These are phyloP conservation scores for Hydra vulgaris DNA, from an alignment of 30 jellyfish, hydroid and myxozoan genomes.

Conservation along the genomic window DNA sequence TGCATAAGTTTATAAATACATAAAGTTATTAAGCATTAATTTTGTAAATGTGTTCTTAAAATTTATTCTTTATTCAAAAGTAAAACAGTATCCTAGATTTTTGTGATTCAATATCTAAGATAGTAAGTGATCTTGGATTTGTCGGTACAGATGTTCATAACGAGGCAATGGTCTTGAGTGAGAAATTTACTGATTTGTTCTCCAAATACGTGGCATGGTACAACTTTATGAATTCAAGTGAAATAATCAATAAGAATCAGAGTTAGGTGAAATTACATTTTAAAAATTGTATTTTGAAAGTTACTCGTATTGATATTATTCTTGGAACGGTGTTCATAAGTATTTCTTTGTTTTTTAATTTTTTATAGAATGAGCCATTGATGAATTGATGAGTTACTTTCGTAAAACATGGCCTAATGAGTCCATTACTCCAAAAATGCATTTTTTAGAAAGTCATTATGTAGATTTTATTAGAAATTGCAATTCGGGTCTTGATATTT, in stretches of 20 bases:
- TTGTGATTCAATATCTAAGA: background rate
- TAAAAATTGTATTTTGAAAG: background rate
- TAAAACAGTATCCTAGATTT: background rate
- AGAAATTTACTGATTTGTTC: background rate
- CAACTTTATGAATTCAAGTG: constrained; percentile 1
- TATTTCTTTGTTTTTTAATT: too few relatives aligned
- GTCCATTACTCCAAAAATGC: too few relatives aligned
- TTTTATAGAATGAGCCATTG: too few relatives aligned
- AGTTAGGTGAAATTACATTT: background rate
- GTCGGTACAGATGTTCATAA: constrained; percentile 3
- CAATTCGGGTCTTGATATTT: too few relatives aligned
- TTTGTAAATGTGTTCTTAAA: background rate
- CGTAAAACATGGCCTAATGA: too few relatives aligned
- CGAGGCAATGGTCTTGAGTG: background rate
- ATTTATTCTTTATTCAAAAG: background rate
- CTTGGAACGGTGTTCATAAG: too few relatives aligned
- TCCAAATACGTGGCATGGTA: background rate
- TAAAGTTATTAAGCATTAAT: background rate
- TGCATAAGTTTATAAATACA: background rate
- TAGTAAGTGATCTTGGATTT: background rate
- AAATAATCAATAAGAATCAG: background rate
- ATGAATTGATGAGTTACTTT: too few relatives aligned
- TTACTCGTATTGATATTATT: background rate
- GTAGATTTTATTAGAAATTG: too few relatives aligned
- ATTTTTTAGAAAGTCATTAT: too few relatives aligned